phyloP scores from a whole-genome alignment of 2,113 vertebrate species.

The Oryctolagus cuniculus region DNA sequence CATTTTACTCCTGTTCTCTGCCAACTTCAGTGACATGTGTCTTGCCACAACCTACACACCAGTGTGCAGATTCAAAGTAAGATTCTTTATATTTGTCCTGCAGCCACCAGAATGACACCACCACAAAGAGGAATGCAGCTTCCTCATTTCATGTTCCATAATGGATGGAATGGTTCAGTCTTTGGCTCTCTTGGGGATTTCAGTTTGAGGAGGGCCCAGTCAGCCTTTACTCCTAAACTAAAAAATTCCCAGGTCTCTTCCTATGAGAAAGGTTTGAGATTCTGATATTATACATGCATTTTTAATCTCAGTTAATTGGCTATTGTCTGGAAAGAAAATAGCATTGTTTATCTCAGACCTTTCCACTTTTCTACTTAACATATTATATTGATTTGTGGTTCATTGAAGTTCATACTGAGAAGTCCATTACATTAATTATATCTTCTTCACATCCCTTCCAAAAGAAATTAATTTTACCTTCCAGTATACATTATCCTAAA shows the following conservation, averaged over 20 bases:
- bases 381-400: slow-evolving; percentile 46
- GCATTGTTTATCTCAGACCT: not conserved
- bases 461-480: slow-evolving; percentile 69
- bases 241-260: not conserved
- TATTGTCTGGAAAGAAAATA: slow-evolving; percentile 28
- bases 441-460: not conserved
- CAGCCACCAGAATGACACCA: not conserved
- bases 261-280: not conserved
- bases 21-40: not conserved
- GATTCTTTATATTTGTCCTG: not conserved
- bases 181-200: not conserved
- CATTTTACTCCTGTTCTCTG: not conserved
- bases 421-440: slow-evolving; percentile 63
- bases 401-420: slow-evolving; percentile 53
- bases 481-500: not conserved
- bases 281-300: not conserved
- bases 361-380: slow-evolving; percentile 34
- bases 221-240: not conserved
- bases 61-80: not conserved
- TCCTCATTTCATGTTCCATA: not conserved
- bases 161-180: not conserved
- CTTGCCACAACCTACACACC: not conserved
- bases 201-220: not conserved
- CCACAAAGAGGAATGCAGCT: not conserved
- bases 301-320: not conserved